Conservation (phyloP, 2,888 invertebrate genomes). For the Asteroscopus sphinx region DNA sequence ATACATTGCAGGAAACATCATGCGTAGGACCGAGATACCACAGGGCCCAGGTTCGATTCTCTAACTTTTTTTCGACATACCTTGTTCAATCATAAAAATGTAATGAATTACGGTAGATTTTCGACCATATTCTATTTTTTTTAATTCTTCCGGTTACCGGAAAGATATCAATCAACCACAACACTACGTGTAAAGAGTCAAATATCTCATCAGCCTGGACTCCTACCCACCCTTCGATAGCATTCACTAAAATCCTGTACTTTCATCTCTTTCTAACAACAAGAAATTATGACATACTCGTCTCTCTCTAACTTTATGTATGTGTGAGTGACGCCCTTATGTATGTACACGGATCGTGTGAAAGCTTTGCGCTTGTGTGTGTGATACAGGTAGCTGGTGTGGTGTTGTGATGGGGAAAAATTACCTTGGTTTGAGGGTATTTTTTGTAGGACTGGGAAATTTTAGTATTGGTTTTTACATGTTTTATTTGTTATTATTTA, state of each 20-base stretch:
- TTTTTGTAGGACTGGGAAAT: neutral
- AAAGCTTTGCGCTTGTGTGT: conserved; percentile 69
- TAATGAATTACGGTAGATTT: too few relatives aligned
- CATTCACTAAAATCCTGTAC: conserved; percentile 44
- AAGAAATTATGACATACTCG: neutral
- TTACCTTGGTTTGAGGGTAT: conserved; percentile 42
- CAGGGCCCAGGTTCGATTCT: too few relatives aligned
- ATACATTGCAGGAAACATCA: too few relatives aligned
- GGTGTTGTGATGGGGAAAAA: conserved; percentile 35
- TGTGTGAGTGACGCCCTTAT: conserved; percentile 67
- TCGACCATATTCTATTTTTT: too few relatives aligned
- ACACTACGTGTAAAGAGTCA: conserved; percentile 3
- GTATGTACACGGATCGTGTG: conserved; percentile 63
- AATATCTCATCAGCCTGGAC: conserved; percentile 24
- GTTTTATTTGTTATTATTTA: too few relatives aligned
- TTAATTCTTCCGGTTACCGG: too few relatives aligned
- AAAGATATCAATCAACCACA: neutral
- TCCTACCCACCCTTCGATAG: conserved; percentile 34
- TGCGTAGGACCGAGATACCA: too few relatives aligned
- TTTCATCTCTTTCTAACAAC: conserved; percentile 22
- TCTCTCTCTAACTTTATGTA: conserved; percentile 34
- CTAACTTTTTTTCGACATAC: too few relatives aligned
- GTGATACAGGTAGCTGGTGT: conserved; percentile 66
- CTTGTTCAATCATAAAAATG: too few relatives aligned
- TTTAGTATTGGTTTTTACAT: neutral